Base-by-base conservation (phyloP, 2,797 vertebrate species). In the Okamejei kenojei region DNA sequence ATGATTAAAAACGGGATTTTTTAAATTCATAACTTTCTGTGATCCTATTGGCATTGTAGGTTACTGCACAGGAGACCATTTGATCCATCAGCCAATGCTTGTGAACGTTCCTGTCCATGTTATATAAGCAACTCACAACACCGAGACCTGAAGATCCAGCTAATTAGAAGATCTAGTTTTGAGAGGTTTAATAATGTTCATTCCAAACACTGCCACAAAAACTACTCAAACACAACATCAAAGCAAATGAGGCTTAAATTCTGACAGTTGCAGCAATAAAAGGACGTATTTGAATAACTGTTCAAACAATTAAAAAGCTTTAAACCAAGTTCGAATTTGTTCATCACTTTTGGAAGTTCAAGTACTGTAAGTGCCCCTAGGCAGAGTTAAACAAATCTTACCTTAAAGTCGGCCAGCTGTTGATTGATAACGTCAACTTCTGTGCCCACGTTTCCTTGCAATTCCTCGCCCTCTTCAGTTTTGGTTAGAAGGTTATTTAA, bases 351-450 rank as follows among this genome's bases (percentile, higher is more conserved):
- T 9, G 5, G 6, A 65, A 65, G 5, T 17, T 65, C 82, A n/a
- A 63, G 32, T 8, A 45, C 45, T 45, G 45, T 45, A 86, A 19
- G 23, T 84, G 26, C 81, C 23, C 45, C n/a, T n/a, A 13, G 13
- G 4, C 15, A 7, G n/a, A 88, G 17, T 11, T 68, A 61, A 94
- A 54, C 0, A 1, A n/a, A 81, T 93, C 97, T 94, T 96, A 99
- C 99, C 98, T 99, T 99, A 95, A 99, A 99, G 95, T 98, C 98
- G 38, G 97, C 97, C 95, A 99, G 94, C 94, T 99, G 99, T 93
- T 98, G 98, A 94, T 97, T 99, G 96, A 99, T 98, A 94, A 96
- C 95, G 71, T 99, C 99, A 95, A 99, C 98, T 95, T 99, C 99
- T 0, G 98, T 97, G 1, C 98, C 98, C 29, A 99, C 98, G 13